phyloP scores from a whole-genome alignment of 1,140 invertebrate genomes.

The Drosophila pachea region DNA sequence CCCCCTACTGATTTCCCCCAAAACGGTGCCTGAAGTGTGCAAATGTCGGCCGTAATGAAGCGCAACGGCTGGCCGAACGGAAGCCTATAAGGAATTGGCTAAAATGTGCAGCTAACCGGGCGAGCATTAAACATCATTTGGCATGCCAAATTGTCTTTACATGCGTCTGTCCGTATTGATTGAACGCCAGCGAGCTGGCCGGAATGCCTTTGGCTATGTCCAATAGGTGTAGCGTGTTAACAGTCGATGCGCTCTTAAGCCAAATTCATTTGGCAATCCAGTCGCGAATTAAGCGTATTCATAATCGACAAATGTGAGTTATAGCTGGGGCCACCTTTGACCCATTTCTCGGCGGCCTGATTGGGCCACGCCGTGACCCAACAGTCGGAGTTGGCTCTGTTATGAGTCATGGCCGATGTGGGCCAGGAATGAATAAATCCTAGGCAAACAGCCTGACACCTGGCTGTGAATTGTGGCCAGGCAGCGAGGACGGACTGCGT shows the following conservation, averaged over 20 bases:
- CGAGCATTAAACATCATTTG: constrained; percentile 28
- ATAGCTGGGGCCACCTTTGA: too few relatives aligned
- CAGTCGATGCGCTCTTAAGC: too few relatives aligned
- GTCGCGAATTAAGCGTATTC: too few relatives aligned
- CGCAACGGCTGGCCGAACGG: constrained; percentile 1
- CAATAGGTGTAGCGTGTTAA: too few relatives aligned
- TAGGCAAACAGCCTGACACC: background rate
- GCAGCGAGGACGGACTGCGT: background rate
- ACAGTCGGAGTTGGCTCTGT: too few relatives aligned
- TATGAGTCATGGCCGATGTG: too few relatives aligned
- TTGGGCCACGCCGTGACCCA: too few relatives aligned
- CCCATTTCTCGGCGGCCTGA: too few relatives aligned
- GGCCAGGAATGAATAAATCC: background rate
- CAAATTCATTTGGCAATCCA: too few relatives aligned
- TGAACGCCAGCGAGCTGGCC: too few relatives aligned
- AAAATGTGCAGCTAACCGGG: constrained; percentile 11
- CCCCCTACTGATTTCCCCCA: background rate
- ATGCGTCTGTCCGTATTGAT: background rate
- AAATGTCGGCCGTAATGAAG: constrained; percentile 23
- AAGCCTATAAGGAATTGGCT: too few relatives aligned
- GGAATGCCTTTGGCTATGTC: background rate
- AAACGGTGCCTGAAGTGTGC: constrained; percentile 26
- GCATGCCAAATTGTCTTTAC: constrained; percentile 4
- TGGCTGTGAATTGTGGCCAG: constrained; percentile 7
- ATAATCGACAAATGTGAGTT: too few relatives aligned